phyloP scores from a whole-genome alignment of 2,113 vertebrate genomes.

The Alligator sinensis region DNA sequence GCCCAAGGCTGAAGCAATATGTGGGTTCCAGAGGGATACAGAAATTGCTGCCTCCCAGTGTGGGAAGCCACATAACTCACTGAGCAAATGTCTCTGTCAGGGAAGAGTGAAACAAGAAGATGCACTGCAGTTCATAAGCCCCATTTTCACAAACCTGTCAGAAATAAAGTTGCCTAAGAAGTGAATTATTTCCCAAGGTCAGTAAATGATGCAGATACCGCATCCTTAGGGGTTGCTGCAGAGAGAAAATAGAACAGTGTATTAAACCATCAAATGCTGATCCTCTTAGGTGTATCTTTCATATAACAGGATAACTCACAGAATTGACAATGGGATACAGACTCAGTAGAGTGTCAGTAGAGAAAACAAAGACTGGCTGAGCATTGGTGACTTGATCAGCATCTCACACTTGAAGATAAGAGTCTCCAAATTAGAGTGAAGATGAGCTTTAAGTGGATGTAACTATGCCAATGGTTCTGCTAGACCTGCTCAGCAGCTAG shows the following conservation, averaged over 20 bases:
- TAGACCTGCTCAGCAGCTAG: background rate
- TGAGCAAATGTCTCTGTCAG: background rate
- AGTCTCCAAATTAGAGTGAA: background rate
- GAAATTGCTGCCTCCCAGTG: too few species aligned
- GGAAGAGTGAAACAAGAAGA: background rate
- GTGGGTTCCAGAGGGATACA: background rate
- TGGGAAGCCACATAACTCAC: background rate
- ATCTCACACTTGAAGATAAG: background rate
- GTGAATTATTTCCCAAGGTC: background rate
- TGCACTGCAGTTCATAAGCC: background rate
- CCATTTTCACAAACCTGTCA: background rate
- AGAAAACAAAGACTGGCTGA: background rate
- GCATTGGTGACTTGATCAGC: background rate
- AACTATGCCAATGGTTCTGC: background rate
- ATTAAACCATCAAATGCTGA: background rate
- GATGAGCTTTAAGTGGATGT: background rate
- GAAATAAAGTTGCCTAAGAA: background rate
- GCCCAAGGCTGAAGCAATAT: background rate
- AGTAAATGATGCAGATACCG: background rate
- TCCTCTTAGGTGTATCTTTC: background rate
- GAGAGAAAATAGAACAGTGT: background rate
- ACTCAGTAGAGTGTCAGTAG: background rate
- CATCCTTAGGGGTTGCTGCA: background rate
- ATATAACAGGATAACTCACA: background rate
- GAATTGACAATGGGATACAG: background rate